Conservation (phyloP, 2,113 vertebrate species). For the Athene cunicularia region DNA sequence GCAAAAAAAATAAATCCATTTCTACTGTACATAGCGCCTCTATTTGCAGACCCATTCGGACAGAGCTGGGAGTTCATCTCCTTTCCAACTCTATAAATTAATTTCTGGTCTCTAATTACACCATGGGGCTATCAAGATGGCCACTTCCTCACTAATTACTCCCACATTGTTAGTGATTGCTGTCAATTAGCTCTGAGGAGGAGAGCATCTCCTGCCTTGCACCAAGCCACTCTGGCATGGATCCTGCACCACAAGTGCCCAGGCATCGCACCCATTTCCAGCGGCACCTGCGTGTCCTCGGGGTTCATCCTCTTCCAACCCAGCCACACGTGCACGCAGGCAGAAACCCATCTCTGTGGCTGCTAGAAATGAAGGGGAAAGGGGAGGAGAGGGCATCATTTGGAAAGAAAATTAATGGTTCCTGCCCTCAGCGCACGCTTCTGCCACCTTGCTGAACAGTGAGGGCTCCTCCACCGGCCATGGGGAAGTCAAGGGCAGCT, state of each 20-base stretch:
- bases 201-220: neutral
- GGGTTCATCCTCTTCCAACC: neutral
- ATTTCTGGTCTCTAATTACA: neutral
- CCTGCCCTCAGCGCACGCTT: neutral
- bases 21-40: neutral
- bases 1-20: neutral
- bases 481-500: neutral
- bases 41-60: neutral
- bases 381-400: neutral
- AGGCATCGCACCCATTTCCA: neutral
- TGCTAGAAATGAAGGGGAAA: neutral
- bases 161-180: neutral
- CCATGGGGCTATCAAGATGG: neutral
- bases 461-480: neutral
- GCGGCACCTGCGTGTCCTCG: fast-evolving
- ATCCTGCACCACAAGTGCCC: neutral
- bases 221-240: neutral
- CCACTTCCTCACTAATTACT: neutral
- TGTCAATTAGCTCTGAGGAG: neutral
- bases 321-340: fast-evolving
- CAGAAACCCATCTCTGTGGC: neutral
- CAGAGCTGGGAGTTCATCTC: neutral
- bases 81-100: neutral
- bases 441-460: fast-evolving
- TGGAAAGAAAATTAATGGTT: neutral